A percentile compares a stretch with the other conserved stretches of the same genome.
Conservation (phyloP, 2,888 invertebrate genomes). For the Phalera bucephala region DNA sequence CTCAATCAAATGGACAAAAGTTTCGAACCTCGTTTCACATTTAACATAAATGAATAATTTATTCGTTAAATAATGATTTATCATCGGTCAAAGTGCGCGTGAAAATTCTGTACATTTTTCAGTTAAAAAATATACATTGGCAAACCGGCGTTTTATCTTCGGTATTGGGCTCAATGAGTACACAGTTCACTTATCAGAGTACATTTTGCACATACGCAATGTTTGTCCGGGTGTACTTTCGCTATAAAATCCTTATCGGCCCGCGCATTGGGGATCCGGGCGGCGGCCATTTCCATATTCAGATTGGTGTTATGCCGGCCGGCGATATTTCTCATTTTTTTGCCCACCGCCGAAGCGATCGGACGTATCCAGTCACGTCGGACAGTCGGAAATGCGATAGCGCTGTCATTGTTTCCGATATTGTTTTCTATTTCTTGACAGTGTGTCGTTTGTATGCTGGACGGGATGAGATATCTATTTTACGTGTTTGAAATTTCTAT, state of each 20-base stretch:
- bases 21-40: slow-evolving; percentile 35
- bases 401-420: slow-evolving; percentile 23
- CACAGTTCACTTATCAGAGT: slow-evolving; percentile 47
- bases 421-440: slow-evolving; percentile 21
- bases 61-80: slow-evolving; percentile 20
- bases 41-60: slow-evolving; percentile 57
- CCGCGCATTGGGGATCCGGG: slow-evolving; percentile 68
- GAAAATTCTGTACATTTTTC: neutral
- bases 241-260: slow-evolving; percentile 74
- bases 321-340: slow-evolving; percentile 38
- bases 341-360: slow-evolving; percentile 34
- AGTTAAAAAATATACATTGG: slow-evolving; percentile 8
- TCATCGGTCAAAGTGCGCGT: slow-evolving; percentile 19
- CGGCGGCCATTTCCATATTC: slow-evolving; percentile 69
- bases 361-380: slow-evolving; percentile 47
- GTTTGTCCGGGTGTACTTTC: slow-evolving; percentile 49
- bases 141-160: slow-evolving; percentile 11
- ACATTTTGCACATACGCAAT: slow-evolving; percentile 51
- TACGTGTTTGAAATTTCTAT: neutral
- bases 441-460: slow-evolving; percentile 7
- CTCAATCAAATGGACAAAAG: slow-evolving; percentile 28
- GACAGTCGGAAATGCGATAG: slow-evolving; percentile 26
- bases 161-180: slow-evolving; percentile 24
- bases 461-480: slow-evolving; percentile 8
- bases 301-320: slow-evolving; percentile 53